Base-by-base conservation (phyloP, 2,888 invertebrate species). In the Gryllus longicercus region DNA sequence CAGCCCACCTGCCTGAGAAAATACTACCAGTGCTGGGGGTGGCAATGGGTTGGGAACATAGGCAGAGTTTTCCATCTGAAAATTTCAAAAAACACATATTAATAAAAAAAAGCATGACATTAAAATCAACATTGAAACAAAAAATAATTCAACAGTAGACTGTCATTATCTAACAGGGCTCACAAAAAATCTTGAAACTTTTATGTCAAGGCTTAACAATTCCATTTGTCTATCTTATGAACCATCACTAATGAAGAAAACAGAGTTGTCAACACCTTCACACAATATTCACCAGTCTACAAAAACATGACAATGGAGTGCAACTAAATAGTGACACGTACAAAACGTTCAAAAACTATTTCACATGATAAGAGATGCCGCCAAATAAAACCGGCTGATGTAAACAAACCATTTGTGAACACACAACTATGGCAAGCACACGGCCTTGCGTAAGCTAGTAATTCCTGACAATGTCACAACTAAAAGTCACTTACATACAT, bases 1-100 rank as follows among this genome's bases (percentile, higher is more conserved):
- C 87, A 93, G 89, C 85, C 92, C 92, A 85, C 92, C 92, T 85
- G 93, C 92, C 89, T 93, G 92, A 84, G 93, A 93, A 87, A 93
- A 91, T 84, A 93, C 93, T 86, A 93, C 93, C 87, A 93, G 88
- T 86, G 92, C 92, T 85, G 93, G 92, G 85, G 92, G 92, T 88
- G 92, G 92, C 87, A 93, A 89, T 88, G 93, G 92, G 87, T 91
- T 92, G 85, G 92, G 90, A 85, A 91, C 91, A 88, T 93, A 93
- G 84, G 92, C 91, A 87, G 92, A 92, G 88, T 93, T 93, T 89
- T 93, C 93, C 93, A 93, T 93, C 88, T 88, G 87, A 85, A 87
- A 87, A 25, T 78, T 21, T 50, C 49, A 51, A 78, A 50, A 77
- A 77, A 50, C 14, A 38, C 38, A 8, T 38, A 38, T 38, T 38